Percentiles rank a stretch among this genome's conserved stretches.
phyloP scores from a whole-genome alignment of 1,140 invertebrate genomes.

The Sycobia sp. region DNA sequence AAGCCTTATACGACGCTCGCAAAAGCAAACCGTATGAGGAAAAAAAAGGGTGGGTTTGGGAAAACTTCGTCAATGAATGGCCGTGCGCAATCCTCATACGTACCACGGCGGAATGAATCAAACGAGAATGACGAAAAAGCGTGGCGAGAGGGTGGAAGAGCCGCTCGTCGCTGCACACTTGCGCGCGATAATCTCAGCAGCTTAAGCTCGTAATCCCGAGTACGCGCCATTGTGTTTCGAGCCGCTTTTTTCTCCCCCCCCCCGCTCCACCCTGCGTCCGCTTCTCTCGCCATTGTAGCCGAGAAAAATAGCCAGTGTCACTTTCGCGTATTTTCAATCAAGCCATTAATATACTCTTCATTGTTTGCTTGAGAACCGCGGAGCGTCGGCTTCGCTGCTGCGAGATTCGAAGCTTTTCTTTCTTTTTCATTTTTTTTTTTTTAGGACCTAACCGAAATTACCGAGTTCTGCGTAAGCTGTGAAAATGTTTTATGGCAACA shows the following conservation, averaged over 20 bases:
- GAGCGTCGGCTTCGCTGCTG: neutral
- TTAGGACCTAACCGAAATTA: too few species aligned
- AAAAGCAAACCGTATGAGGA: too few species aligned
- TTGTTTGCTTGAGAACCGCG: neutral
- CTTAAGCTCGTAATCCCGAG: slow-evolving; percentile 28
- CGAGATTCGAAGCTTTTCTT: neutral
- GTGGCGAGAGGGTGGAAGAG: neutral
- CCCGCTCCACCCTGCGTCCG: too few species aligned
- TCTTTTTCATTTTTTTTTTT: neutral
- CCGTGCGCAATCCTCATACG: slow-evolving; percentile 10
- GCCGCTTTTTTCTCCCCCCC: too few species aligned
- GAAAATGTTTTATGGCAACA: neutral
- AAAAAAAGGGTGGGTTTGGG: too few species aligned
- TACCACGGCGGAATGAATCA: neutral
- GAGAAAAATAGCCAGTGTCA: neutral
- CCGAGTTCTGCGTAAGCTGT: neutral
- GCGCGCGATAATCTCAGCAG: slow-evolving; percentile 22
- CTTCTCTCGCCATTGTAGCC: neutral
- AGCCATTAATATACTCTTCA: neutral
- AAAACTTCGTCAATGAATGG: slow-evolving; percentile 25
- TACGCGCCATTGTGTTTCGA: slow-evolving; percentile 7
- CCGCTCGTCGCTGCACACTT: too few species aligned
- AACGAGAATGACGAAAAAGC: slow-evolving; percentile 15
- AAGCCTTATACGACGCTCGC: slow-evolving; percentile 5
- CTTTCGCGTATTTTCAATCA: slow-evolving; percentile 5